Base-by-base conservation (phyloP, 2,888 invertebrate genomes). In the Aethes cnicana region DNA sequence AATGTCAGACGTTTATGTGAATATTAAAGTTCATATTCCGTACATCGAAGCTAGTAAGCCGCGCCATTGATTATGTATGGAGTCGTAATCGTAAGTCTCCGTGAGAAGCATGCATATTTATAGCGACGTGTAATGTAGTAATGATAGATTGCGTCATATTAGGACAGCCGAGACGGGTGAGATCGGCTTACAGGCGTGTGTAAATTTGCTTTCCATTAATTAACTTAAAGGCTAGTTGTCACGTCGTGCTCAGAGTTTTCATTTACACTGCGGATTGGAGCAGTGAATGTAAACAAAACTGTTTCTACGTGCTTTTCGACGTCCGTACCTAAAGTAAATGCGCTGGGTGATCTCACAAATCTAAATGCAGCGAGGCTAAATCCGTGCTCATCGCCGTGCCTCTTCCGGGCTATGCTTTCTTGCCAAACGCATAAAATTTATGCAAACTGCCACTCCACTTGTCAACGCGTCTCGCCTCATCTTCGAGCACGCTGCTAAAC, bases 291-390 rank as follows among this genome's bases (percentile, higher is more conserved):
- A 43, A 48, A 55, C 55, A 46, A 44, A 46, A 55, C 53, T 44
- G 47, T 53, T 48, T 49, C 53, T 49, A 54, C 42, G 46, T 48
- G 58, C 58, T 56, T 57, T 62, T 55, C 52, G 36, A 26, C 35
- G 35, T 46, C 49, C 49, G 56, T 61, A 58, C 58, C 61, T 57
- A 61, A 58, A 59, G 58, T 63, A 68, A 78, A 79, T 81, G 72
- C 75, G 74, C 65, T 68, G 67, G 75, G 67, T 86, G 84, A 86
- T 82, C 80, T 84, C 83, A 85, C 70, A 65, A 72, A 64, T 80
- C 81, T 82, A 84, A 84, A 86, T 82, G 81, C 81, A 83, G 81
- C 76, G 62, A 62, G 68, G 77, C 83, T 86, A 84, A 84, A 84
- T 85, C 75, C 68, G 84, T 84, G 77, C 71, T 72, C 69, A 75